Evolutionary conservation across 1,140 invertebrate species (phyloP).

Genomic region (Drosophila oshimai): DNA sequence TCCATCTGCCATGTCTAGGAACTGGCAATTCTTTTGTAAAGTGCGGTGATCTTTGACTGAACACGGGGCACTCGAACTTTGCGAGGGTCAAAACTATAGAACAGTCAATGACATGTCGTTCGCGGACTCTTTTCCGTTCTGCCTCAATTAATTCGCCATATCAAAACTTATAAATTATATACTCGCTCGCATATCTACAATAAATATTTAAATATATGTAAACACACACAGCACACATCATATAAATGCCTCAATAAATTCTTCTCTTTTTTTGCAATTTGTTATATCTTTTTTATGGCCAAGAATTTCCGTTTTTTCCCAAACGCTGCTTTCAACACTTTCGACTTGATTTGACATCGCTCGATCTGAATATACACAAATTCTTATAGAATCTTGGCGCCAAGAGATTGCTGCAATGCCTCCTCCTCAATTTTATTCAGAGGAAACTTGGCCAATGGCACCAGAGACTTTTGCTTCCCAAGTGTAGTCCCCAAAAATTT

Average conservation of each 20-base stretch:
- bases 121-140: constrained; percentile 4
- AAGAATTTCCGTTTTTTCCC: constrained; percentile 64
- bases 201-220: constrained; percentile 58
- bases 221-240: constrained; percentile 6
- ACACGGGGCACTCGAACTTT: constrained; percentile 64
- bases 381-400: constrained; percentile 72
- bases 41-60: constrained; percentile 67
- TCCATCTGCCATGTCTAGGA: background rate
- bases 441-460: background rate
- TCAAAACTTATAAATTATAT: constrained; percentile 74
- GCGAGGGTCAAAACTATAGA: constrained; percentile 77
- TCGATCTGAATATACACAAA: constrained; percentile 27
- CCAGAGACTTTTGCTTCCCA: background rate
- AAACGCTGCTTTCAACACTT: constrained; percentile 61
- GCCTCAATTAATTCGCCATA: constrained; percentile 65
- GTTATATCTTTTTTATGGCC: constrained; percentile 42
- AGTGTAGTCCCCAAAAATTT: constrained; percentile 3
- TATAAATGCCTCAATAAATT: constrained; percentile 51
- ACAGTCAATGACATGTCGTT: constrained; percentile 69
- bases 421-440: constrained; percentile 8
- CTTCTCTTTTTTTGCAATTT: constrained; percentile 26
- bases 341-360: constrained; percentile 50
- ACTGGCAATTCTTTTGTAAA: constrained; percentile 43
- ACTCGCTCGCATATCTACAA: constrained; percentile 7
- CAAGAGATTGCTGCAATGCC: constrained; percentile 65